Conservation (phyloP, 2,797 vertebrate genomes). For the Trichosurus vulpecula region DNA sequence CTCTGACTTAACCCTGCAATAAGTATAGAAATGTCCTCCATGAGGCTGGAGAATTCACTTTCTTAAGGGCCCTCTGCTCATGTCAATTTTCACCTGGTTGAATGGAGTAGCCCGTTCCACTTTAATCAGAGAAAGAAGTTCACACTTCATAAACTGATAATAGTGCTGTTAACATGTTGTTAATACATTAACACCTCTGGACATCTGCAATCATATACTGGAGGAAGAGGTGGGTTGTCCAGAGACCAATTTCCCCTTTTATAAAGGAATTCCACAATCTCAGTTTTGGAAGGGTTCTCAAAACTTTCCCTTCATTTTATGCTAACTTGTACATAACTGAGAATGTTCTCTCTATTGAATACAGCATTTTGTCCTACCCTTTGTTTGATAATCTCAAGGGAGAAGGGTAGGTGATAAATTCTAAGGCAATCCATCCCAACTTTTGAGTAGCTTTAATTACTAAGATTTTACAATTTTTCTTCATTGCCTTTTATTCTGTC, state of each 20-base stretch:
- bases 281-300: neutral
- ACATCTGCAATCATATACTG: neutral
- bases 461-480: neutral
- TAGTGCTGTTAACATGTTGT: neutral
- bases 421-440: neutral
- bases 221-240: neutral
- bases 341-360: neutral
- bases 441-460: neutral
- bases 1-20: neutral
- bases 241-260: neutral
- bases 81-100: neutral
- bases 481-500: neutral
- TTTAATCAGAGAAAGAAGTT: neutral
- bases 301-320: neutral
- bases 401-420: neutral
- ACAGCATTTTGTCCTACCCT: neutral
- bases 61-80: neutral
- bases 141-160: neutral
- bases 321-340: neutral
- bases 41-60: neutral
- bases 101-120: neutral
- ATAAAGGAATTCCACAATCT: neutral
- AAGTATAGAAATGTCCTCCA: neutral
- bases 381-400: neutral
- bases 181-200: neutral